Base-by-base conservation (phyloP, 2,113 vertebrate genomes). In the Pollachius pollachius region DNA sequence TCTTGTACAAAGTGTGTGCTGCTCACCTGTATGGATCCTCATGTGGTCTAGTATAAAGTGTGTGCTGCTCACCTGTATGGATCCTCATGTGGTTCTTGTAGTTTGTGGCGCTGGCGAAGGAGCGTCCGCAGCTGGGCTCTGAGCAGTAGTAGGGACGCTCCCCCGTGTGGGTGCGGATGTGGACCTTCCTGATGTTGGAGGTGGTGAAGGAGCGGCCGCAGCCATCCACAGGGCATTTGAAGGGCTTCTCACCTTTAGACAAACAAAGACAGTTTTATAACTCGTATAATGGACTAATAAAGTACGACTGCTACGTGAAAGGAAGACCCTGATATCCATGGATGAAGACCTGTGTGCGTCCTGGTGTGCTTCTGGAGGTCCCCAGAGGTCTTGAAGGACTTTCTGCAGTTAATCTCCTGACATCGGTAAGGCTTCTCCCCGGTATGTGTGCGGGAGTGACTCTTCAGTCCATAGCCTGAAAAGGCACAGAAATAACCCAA, bases 1-100 rank as follows among this genome's bases (percentile, higher is more conserved):
- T n/a, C n/a, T n/a, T n/a, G n/a, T n/a, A n/a, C n/a, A n/a, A n/a
- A n/a, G n/a, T n/a, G n/a, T n/a, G n/a, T n/a, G n/a, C n/a, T n/a
- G n/a, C n/a, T n/a, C n/a, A n/a, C n/a, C n/a, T n/a, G n/a, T n/a
- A n/a, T n/a, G n/a, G n/a, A n/a, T n/a, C n/a, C n/a, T n/a, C n/a
- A n/a, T n/a, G n/a, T n/a, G n/a, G 23, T n/a, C n/a, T 27, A 3
- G 27, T 4, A 34, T 34, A 34, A 34, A 41, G 37, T 41, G 37
- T 41, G 11, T 41, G 2, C 37, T 41, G 37, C 4, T 41, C 37
- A 96, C 97, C 97, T 73, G 97, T 99, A 86, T 99, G 97, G 91
- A 99, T 99, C 85, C 97, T 94, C 93, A 99, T 96, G 3, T 99
- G 97, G 87, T 99, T 99, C 90, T 99, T 99, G 74, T 99, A 99